phyloP scores from a whole-genome alignment of 2,888 invertebrate species.

The Epinotia brunnichana region DNA sequence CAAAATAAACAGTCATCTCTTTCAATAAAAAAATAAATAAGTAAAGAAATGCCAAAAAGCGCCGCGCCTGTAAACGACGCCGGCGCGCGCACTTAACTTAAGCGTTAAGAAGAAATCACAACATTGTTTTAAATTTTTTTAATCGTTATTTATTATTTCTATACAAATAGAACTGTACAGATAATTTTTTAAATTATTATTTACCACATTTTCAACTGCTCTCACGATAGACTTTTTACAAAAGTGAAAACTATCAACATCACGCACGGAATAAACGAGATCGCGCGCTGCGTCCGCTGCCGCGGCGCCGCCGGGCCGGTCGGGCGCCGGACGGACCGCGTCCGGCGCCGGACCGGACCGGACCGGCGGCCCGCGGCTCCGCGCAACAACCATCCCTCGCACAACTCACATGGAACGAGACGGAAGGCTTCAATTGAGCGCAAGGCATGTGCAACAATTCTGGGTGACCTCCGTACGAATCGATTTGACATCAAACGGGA shows the following conservation, averaged over 20 bases:
- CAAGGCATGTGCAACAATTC: slow-evolving; percentile 45
- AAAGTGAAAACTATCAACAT: slow-evolving; percentile 84
- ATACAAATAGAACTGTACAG: slow-evolving; percentile 86
- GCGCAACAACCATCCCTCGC: slow-evolving; percentile 34
- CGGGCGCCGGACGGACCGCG: slow-evolving; percentile 38
- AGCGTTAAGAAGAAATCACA: slow-evolving; percentile 79
- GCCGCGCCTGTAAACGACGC: slow-evolving; percentile 57
- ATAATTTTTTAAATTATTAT: slow-evolving; percentile 83
- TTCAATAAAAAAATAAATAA: slow-evolving; percentile 73
- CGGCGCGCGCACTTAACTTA: slow-evolving; percentile 67
- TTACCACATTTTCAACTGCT: slow-evolving; percentile 80
- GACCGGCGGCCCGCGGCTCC: slow-evolving; percentile 17
- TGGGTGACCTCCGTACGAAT: slow-evolving; percentile 39
- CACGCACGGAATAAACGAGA: slow-evolving; percentile 78
- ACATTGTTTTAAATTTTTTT: slow-evolving; percentile 79
- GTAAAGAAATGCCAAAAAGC: slow-evolving; percentile 69
- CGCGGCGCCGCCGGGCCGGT: slow-evolving; percentile 32
- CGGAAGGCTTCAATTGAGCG: slow-evolving; percentile 40
- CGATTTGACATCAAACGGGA: slow-evolving; percentile 10
- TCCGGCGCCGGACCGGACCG: slow-evolving; percentile 13
- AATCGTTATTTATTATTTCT: slow-evolving; percentile 85
- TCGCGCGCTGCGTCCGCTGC: slow-evolving; percentile 63
- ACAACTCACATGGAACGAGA: slow-evolving; percentile 44
- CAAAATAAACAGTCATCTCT: slow-evolving; percentile 80
- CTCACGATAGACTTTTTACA: slow-evolving; percentile 84